Conservation (phyloP, 1,140 invertebrate genomes). For the Tetraneura akinire region DNA sequence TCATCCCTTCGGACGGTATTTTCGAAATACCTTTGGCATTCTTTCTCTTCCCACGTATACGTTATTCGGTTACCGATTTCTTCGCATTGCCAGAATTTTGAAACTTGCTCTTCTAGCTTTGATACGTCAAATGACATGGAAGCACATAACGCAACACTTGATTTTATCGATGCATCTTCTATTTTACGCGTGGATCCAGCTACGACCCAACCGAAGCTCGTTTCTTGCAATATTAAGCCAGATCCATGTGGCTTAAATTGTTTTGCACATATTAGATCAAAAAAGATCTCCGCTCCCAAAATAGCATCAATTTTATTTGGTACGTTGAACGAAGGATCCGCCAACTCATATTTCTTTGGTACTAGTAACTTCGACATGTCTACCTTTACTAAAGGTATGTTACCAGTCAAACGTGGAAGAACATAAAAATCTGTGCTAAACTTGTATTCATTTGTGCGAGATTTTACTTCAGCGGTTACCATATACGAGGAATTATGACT, state of each 20-base stretch:
- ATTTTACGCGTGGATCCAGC: too few relatives aligned
- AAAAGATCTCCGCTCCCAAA: slow-evolving; percentile 20
- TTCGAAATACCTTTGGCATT: not conserved
- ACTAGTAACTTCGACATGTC: not conserved
- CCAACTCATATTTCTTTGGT: too few relatives aligned
- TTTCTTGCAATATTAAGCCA: too few relatives aligned
- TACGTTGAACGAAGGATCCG: too few relatives aligned
- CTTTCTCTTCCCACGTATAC: not conserved
- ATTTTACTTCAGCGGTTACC: too few relatives aligned
- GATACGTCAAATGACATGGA: too few relatives aligned
- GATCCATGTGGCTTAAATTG: too few relatives aligned
- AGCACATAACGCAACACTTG: too few relatives aligned
- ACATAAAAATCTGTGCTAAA: slow-evolving; percentile 2
- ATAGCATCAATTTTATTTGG: slow-evolving; percentile 21
- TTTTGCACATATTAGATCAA: not conserved
- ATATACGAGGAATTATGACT: too few relatives aligned
- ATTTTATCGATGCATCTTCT: too few relatives aligned
- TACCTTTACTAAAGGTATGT: not conserved
- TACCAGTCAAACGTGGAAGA: not conserved
- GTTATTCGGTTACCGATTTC: not conserved
- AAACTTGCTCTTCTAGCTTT: not conserved
- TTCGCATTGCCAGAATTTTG: not conserved
- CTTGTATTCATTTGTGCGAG: too few relatives aligned
- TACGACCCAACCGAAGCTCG: too few relatives aligned
- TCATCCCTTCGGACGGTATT: not conserved